Conservation (phyloP, 2,113 vertebrate species). For the Sminthopsis crassicaudata region DNA sequence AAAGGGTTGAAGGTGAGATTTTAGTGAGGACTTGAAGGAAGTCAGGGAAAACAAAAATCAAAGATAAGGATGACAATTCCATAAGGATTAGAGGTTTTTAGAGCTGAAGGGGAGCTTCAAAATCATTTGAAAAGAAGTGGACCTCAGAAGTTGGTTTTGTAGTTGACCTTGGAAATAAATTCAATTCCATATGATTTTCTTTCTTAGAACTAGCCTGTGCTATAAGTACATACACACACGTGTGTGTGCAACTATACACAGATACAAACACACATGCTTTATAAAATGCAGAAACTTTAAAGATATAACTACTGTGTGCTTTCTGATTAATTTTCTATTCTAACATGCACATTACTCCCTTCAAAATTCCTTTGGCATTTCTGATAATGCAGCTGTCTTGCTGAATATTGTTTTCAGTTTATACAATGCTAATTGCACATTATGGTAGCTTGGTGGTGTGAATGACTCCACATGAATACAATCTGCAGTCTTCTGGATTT, state of each 20-base stretch:
- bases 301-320: conserved; percentile 7
- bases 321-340: conserved; percentile 77
- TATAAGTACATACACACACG: neutral
- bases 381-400: conserved; percentile 75
- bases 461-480: conserved; percentile 76
- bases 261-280: neutral
- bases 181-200: conserved; percentile 4
- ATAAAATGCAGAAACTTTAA: neutral
- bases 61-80: neutral
- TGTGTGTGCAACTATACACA: too few relatives aligned
- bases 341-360: conserved; percentile 68
- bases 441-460: conserved; percentile 69
- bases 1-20: neutral
- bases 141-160: conserved; percentile 56
- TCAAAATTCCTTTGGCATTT: conserved; percentile 75
- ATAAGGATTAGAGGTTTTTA: neutral
- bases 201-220: conserved; percentile 47
- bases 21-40: neutral
- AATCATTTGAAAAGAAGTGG: conserved; percentile 53
- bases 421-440: conserved; percentile 72
- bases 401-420: conserved; percentile 79
- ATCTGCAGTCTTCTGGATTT: conserved; percentile 53
- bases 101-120: conserved; percentile 25
- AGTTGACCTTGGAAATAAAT: conserved; percentile 42
- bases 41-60: neutral